These are phyloP conservation scores for Heliothis subflexa DNA, from an alignment of 1,140 invertebrate genomes.

Conservation along the genomic window DNA sequence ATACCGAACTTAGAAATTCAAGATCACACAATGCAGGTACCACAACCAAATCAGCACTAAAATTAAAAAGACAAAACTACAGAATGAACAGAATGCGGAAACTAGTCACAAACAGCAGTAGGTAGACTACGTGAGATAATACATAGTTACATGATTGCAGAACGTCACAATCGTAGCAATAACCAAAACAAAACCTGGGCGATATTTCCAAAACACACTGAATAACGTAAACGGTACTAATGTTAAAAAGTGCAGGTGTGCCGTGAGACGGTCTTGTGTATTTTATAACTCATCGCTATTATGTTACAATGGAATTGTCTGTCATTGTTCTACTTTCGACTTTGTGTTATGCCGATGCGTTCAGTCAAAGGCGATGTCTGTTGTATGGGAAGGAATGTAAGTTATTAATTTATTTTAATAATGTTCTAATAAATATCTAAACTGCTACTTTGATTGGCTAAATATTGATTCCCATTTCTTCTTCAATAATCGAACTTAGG, in stretches of 20 bases:
- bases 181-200: not conserved
- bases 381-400: conserved; percentile 60
- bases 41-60: not conserved
- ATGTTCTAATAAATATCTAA: too few species aligned
- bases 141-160: not conserved
- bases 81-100: not conserved
- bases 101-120: not conserved
- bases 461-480: too few species aligned
- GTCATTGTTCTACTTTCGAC: conserved; percentile 42
- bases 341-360: conserved; percentile 45
- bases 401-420: conserved; percentile 41
- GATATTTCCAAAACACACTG: conserved; percentile 42
- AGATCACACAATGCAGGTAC: not conserved
- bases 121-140: not conserved
- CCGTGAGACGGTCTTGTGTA: conserved; percentile 28
- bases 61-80: not conserved
- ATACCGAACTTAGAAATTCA: too few species aligned
- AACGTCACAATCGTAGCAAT: not conserved
- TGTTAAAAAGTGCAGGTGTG: conserved; percentile 17
- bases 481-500: not conserved
- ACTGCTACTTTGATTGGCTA: too few species aligned
- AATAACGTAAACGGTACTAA: conserved; percentile 15
- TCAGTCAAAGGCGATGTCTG: conserved; percentile 54
- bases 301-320: conserved; percentile 37
- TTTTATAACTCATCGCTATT: conserved; percentile 2